phyloP scores from a whole-genome alignment of 2,888 invertebrate genomes.

The Aelia acuminata region DNA sequence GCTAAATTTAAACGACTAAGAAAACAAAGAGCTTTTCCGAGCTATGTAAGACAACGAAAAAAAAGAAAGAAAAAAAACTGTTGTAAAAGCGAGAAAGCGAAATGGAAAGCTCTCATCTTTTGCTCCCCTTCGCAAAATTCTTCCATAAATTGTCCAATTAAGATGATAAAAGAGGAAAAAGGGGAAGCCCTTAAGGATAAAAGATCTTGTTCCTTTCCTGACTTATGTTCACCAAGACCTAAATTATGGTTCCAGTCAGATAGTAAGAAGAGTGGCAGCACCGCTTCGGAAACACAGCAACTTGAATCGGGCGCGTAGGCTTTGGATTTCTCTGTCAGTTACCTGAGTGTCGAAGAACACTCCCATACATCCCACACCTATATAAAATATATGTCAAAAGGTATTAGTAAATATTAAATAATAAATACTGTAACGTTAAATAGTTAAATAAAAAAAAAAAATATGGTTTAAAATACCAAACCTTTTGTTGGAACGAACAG shows the following conservation, averaged over 20 bases:
- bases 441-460: too few species aligned
- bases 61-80: background rate
- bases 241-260: background rate
- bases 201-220: conserved; percentile 31
- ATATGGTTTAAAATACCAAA: too few species aligned
- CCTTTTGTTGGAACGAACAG: too few species aligned
- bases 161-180: conserved; percentile 15
- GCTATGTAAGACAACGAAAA: background rate
- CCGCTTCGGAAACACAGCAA: background rate
- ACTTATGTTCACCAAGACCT: background rate
- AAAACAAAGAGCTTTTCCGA: too few species aligned
- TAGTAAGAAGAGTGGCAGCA: too few species aligned
- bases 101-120: background rate
- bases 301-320: background rate
- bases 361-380: too few species aligned
- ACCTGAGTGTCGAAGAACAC: too few species aligned
- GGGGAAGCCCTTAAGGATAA: background rate
- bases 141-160: conserved; percentile 46
- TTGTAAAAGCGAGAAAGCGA: background rate
- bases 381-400: too few species aligned
- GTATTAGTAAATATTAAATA: too few species aligned
- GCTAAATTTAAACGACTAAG: background rate
- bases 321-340: background rate
- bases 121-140: conserved; percentile 37
- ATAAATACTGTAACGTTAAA: too few species aligned